phyloP scores from a whole-genome alignment of 2,113 vertebrate species.

The Tetrax tetrax region DNA sequence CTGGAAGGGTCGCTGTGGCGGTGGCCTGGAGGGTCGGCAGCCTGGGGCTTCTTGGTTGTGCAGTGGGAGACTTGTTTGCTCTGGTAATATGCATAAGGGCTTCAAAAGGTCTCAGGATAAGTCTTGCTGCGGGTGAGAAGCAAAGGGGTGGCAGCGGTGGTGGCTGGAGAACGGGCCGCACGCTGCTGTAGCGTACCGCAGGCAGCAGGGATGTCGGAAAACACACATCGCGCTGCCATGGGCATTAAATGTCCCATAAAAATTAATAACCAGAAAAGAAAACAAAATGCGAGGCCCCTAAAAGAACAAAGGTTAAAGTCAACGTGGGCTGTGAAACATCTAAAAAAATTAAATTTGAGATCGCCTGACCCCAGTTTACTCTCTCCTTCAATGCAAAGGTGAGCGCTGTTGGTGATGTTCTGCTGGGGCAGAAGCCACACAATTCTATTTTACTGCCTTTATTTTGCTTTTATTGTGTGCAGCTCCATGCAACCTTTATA shows the following conservation, averaged over 20 bases:
- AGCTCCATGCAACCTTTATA: not conserved
- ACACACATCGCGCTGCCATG: fast-evolving
- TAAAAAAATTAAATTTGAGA: not conserved
- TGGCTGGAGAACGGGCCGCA: too few species aligned
- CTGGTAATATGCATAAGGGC: fast-evolving
- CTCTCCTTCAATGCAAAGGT: fast-evolving
- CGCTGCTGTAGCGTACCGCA: not conserved
- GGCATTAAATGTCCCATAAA: not conserved
- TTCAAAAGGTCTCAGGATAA: fast-evolving
- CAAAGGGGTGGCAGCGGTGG: not conserved
- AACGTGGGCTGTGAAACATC: fast-evolving
- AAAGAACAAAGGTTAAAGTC: not conserved
- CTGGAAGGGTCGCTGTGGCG: not conserved
- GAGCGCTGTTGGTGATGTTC: not conserved
- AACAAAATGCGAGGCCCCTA: not conserved
- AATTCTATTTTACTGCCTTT: not conserved
- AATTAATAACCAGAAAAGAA: not conserved
- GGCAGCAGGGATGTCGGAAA: fast-evolving
- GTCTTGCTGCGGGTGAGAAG: fast-evolving
- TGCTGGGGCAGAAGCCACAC: not conserved
- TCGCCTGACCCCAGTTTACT: fast-evolving
- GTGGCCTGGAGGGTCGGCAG: not conserved
- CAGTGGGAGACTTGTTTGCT: fast-evolving
- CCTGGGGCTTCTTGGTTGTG: not conserved
- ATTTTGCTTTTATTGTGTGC: not conserved